phyloP scores from a whole-genome alignment of 2,113 vertebrate species.

The Larimichthys polyactis region DNA sequence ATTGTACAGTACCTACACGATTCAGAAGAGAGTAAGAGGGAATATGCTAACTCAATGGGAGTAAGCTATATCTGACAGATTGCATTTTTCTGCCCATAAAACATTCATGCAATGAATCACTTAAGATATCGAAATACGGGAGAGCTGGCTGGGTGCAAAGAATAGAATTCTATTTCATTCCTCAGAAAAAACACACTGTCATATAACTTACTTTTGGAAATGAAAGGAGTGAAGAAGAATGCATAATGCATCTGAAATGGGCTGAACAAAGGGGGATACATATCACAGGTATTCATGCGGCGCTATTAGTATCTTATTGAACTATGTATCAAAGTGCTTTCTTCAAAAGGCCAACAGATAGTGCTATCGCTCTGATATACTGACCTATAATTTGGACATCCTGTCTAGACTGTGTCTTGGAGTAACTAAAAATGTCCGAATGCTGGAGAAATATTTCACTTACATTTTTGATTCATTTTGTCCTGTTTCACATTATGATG shows the following conservation, averaged over 20 bases:
- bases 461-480: neutral
- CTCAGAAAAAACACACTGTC: conserved; percentile 61
- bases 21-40: conserved; percentile 14
- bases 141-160: conserved; percentile 27
- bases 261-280: conserved; percentile 30
- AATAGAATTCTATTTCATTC: conserved; percentile 59
- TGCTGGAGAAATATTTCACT: neutral
- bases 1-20: conserved; percentile 32
- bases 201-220: conserved; percentile 60
- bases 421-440: conserved; percentile 19
- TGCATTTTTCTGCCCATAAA: conserved; percentile 72
- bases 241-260: conserved; percentile 56
- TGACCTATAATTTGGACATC: conserved; percentile 30
- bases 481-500: neutral
- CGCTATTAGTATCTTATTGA: conserved; percentile 58
- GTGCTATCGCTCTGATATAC: conserved; percentile 35
- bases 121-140: conserved; percentile 66
- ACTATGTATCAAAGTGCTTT: conserved; percentile 48
- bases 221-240: conserved; percentile 52
- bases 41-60: conserved; percentile 39
- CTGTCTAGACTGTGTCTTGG: conserved; percentile 25
- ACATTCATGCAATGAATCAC: conserved; percentile 75
- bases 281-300: conserved; percentile 51
- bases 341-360: conserved; percentile 50
- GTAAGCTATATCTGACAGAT: conserved; percentile 51